Percentiles rank a stretch among this genome's conserved stretches.
phyloP scores from a whole-genome alignment of 1,140 invertebrate genomes.

The Whitmania pigra region DNA sequence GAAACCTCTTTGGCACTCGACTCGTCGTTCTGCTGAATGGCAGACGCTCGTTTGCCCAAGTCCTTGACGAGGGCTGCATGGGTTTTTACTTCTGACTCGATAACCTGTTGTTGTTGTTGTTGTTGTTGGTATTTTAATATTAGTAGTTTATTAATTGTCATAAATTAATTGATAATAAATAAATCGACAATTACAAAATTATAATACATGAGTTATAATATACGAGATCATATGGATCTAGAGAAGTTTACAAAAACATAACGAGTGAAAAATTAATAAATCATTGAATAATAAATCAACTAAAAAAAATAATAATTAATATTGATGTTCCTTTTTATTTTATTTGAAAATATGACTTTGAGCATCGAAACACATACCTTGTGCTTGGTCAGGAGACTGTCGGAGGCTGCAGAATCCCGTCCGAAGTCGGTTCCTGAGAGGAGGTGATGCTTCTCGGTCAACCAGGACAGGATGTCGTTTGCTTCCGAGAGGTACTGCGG shows the following conservation, averaged over 20 bases:
- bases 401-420: slow-evolving; percentile 86
- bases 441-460: slow-evolving; percentile 87
- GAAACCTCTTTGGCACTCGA: slow-evolving; percentile 66
- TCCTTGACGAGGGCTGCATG: slow-evolving; percentile 80
- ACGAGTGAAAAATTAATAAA: no score
- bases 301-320: no score
- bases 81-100: slow-evolving; percentile 81
- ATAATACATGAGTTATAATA: no score
- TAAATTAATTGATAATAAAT: no score
- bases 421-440: slow-evolving; percentile 82
- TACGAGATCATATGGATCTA: no score
- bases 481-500: slow-evolving; percentile 93
- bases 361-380: slow-evolving; percentile 52
- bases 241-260: no score
- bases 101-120: slow-evolving; percentile 48
- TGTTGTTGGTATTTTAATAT: not conserved
- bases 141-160: no score
- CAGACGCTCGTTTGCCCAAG: slow-evolving; percentile 71
- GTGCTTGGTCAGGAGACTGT: slow-evolving; percentile 95
- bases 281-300: no score
- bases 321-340: no score
- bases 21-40: slow-evolving; percentile 55
- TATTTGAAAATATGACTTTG: not conserved
- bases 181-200: no score
- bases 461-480: slow-evolving; percentile 95